Conservation (phyloP, 2,888 invertebrate genomes). For the Leptinotarsa peninsularis region DNA sequence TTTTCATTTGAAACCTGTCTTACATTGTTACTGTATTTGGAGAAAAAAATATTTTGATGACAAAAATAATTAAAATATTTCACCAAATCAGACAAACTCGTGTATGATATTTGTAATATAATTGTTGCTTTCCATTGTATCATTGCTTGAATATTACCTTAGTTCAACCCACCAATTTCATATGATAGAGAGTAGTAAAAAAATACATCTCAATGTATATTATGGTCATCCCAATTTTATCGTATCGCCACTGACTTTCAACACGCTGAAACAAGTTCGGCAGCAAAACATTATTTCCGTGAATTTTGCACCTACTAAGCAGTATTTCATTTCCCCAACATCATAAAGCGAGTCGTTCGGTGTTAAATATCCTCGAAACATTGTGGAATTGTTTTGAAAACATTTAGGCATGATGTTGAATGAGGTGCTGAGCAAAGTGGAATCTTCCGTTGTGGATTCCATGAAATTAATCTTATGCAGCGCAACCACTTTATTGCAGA, state of each 20-base stretch:
- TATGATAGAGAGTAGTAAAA: background rate
- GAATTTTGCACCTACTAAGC: constrained; percentile 26
- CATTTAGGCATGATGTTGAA: constrained; percentile 24
- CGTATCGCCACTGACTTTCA: background rate
- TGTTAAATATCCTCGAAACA: constrained; percentile 25
- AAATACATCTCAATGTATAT: background rate
- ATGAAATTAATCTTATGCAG: constrained; percentile 11
- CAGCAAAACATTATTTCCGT: constrained; percentile 2
- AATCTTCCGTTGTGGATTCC: constrained; percentile 24
- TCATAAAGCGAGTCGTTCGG: constrained; percentile 19
- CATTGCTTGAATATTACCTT: too few relatives aligned
- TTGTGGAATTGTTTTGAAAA: constrained; percentile 24
- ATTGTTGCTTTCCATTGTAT: too few relatives aligned
- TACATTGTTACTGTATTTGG: too few relatives aligned
- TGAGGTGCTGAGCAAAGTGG: constrained; percentile 23
- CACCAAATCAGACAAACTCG: too few relatives aligned
- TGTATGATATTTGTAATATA: too few relatives aligned
- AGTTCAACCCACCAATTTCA: too few relatives aligned
- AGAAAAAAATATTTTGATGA: too few relatives aligned
- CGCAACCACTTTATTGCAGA: background rate
- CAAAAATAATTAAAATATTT: too few relatives aligned
- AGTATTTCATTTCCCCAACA: constrained; percentile 18
- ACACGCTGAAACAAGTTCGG: constrained; percentile 10
- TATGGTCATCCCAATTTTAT: background rate
- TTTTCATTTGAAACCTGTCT: too few relatives aligned